Percentiles rank a stretch among this genome's conserved stretches.
These are phyloP conservation scores for Mus spretus DNA, from an alignment of 2,797 vertebrate species.

Conservation along the genomic window DNA sequence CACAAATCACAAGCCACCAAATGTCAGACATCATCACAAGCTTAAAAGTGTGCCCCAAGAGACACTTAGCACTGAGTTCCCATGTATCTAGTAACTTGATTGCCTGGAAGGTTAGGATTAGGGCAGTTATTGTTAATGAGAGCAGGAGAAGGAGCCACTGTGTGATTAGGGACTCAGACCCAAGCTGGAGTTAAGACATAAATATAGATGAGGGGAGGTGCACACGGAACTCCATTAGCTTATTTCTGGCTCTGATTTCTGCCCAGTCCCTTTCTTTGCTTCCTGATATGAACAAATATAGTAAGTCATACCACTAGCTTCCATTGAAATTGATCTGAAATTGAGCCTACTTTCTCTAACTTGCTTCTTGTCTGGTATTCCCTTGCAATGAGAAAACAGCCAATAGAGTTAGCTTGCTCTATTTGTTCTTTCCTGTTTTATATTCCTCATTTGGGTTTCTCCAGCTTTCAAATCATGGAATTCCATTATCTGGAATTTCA, in stretches of 20 bases:
- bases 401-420: background rate
- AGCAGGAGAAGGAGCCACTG: background rate
- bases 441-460: constrained; percentile 16
- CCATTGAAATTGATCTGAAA: background rate
- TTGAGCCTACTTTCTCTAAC: background rate
- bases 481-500: background rate
- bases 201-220: fast-evolving
- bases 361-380: background rate
- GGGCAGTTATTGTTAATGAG: background rate
- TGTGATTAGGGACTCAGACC: background rate
- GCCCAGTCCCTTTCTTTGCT: background rate
- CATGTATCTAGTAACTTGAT: background rate
- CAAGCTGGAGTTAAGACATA: background rate
- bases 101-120: background rate
- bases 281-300: background rate
- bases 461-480: background rate
- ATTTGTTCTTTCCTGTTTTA: background rate
- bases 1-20: background rate
- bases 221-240: background rate
- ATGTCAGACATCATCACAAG: background rate
- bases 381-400: background rate
- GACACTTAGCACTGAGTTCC: background rate
- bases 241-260: background rate
- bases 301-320: background rate
- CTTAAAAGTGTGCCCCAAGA: background rate